Evolutionary conservation across 2,797 vertebrate genomes (phyloP).

Genomic region (Tokudaia muenninki): DNA sequence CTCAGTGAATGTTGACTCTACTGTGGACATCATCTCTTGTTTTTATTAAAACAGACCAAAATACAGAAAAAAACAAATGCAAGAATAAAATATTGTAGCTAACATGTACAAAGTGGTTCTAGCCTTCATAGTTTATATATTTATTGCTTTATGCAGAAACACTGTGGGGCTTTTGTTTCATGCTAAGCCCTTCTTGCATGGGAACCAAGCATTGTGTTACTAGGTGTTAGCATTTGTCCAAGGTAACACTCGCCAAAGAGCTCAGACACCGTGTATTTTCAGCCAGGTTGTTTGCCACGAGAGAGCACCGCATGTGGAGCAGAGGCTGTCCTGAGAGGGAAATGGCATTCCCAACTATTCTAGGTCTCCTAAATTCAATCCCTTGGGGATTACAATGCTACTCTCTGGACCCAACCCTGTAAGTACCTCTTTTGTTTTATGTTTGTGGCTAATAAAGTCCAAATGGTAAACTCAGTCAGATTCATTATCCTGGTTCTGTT

Average conservation of each 20-base stretch:
- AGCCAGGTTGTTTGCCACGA: conserved; percentile 74
- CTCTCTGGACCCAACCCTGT: neutral
- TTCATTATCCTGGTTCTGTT: no score
- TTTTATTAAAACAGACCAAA: neutral
- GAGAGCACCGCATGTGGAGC: conserved; percentile 68
- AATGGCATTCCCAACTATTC: neutral
- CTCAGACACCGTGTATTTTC: conserved; percentile 16
- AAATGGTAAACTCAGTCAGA: neutral
- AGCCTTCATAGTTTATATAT: neutral
- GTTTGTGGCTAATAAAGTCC: neutral
- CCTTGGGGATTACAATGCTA: neutral
- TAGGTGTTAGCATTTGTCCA: neutral
- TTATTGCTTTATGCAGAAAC: neutral
- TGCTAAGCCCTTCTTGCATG: neutral
- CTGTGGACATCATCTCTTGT: neutral
- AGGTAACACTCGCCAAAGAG: neutral
- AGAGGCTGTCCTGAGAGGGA: conserved; percentile 18
- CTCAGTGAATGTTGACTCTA: neutral
- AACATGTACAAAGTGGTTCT: neutral
- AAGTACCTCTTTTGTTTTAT: neutral
- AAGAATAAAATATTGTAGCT: neutral
- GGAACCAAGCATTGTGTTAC: neutral
- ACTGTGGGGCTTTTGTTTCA: neutral
- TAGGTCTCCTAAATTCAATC: neutral
- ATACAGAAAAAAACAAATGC: neutral